A percentile compares a stretch with the other conserved stretches of the same genome.
Evolutionary conservation across 2,888 invertebrate species (phyloP).

Genomic region (Phengaris arion): DNA sequence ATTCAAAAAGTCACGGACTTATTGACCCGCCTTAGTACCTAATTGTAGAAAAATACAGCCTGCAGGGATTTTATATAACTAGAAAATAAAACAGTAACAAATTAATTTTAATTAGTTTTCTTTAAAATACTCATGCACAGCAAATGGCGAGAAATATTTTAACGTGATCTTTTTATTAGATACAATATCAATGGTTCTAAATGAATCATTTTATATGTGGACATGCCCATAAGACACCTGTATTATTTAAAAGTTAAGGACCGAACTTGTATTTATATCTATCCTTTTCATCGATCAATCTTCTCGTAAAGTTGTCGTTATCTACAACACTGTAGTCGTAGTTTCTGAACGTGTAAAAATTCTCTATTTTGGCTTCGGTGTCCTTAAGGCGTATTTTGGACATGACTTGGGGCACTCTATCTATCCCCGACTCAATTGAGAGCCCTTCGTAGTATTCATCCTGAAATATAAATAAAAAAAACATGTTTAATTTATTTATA

Average conservation of each 20-base stretch:
- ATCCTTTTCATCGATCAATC: slow-evolving; percentile 18
- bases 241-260: background rate
- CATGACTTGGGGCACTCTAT: slow-evolving; percentile 67
- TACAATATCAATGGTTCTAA: too few species aligned
- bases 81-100: too few species aligned
- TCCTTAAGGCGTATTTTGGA: slow-evolving; percentile 60
- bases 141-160: too few species aligned
- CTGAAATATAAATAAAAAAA: slow-evolving; percentile 43
- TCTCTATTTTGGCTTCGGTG: slow-evolving; percentile 55
- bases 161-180: too few species aligned
- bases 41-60: too few species aligned
- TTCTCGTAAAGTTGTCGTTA: slow-evolving; percentile 54
- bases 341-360: slow-evolving; percentile 63
- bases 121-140: too few species aligned
- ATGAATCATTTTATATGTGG: too few species aligned
- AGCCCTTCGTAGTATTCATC: slow-evolving; percentile 64
- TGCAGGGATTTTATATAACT: too few species aligned
- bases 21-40: too few species aligned
- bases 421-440: slow-evolving; percentile 63
- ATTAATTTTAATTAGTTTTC: too few species aligned
- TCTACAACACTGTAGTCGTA: slow-evolving; percentile 62
- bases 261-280: background rate
- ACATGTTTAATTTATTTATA: background rate
- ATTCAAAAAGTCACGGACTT: too few species aligned
- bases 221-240: background rate